Evolutionary conservation across 2,113 vertebrate genomes (phyloP).

Genomic region (Serilophus lunatus): DNA sequence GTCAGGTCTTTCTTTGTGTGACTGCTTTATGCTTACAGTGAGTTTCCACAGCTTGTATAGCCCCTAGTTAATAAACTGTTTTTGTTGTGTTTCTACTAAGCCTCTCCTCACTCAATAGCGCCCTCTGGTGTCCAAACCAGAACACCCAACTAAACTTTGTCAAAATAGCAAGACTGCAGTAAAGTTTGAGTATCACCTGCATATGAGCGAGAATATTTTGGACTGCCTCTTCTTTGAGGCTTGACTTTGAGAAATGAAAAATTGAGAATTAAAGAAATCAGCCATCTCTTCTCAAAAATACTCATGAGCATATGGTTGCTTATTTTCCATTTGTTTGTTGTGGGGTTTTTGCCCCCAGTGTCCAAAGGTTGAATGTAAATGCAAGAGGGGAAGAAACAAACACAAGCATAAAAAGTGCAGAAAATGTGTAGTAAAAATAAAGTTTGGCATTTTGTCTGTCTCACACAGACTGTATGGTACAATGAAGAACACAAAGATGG

Average conservation of each 20-base stretch:
- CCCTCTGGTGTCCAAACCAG: too few relatives aligned
- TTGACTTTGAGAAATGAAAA: not conserved
- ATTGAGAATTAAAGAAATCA: not conserved
- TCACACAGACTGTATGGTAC: not conserved
- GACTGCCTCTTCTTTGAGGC: not conserved
- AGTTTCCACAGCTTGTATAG: too few relatives aligned
- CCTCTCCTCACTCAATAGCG: too few relatives aligned
- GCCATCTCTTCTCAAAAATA: not conserved
- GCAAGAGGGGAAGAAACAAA: not conserved
- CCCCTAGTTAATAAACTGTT: too few relatives aligned
- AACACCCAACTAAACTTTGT: not conserved
- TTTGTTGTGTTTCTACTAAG: too few relatives aligned
- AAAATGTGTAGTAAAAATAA: not conserved
- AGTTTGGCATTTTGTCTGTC: not conserved
- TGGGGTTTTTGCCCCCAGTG: not conserved
- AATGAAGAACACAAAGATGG: not conserved
- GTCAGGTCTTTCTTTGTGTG: too few relatives aligned
- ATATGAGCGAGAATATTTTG: not conserved
- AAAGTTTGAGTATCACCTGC: not conserved
- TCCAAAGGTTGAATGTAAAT: not conserved
- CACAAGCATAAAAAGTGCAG: not conserved
- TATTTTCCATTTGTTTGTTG: not conserved
- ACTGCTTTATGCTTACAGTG: too few relatives aligned
- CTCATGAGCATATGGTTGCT: not conserved
- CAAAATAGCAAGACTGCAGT: not conserved